Percentiles rank a stretch among this genome's conserved stretches.
Evolutionary conservation across 92 coral and sea anemone genomes (phyloP).

Genomic region (Parazoanthus swiftii): DNA sequence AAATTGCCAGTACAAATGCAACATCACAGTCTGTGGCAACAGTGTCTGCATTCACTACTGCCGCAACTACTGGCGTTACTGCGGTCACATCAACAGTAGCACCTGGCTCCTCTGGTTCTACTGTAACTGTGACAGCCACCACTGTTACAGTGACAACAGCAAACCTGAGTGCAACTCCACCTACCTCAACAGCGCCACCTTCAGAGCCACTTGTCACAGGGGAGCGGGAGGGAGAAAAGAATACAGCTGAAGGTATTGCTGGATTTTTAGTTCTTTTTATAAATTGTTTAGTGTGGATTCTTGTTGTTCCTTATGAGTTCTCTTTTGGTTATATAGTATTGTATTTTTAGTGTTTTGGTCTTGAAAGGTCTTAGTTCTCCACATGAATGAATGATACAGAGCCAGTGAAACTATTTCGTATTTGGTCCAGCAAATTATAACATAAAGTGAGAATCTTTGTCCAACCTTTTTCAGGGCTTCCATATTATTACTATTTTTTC

Average conservation of each 20-base stretch:
- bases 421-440: too few species aligned
- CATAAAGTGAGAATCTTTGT: too few species aligned
- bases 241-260: background rate
- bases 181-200: background rate
- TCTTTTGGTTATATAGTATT: too few species aligned
- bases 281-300: background rate
- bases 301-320: too few species aligned
- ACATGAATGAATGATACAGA: too few species aligned
- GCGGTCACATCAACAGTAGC: conserved; percentile 22
- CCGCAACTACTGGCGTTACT: conserved; percentile 10
- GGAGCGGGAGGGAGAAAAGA: background rate
- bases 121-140: conserved; percentile 19
- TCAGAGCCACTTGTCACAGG: conserved; percentile 4
- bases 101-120: conserved; percentile 9
- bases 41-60: conserved; percentile 29
- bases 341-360: too few species aligned
- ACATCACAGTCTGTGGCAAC: conserved; percentile 20
- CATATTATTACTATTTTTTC: too few species aligned
- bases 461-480: too few species aligned
- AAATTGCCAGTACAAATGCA: background rate
- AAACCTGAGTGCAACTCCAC: background rate
- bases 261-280: background rate
- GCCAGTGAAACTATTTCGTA: too few species aligned
- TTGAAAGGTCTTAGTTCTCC: too few species aligned
- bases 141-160: conserved; percentile 3